A percentile compares a stretch with the other conserved stretches of the same genome.
Conservation (phyloP, 2,797 vertebrate species). For the Hozukius guyotensis region DNA sequence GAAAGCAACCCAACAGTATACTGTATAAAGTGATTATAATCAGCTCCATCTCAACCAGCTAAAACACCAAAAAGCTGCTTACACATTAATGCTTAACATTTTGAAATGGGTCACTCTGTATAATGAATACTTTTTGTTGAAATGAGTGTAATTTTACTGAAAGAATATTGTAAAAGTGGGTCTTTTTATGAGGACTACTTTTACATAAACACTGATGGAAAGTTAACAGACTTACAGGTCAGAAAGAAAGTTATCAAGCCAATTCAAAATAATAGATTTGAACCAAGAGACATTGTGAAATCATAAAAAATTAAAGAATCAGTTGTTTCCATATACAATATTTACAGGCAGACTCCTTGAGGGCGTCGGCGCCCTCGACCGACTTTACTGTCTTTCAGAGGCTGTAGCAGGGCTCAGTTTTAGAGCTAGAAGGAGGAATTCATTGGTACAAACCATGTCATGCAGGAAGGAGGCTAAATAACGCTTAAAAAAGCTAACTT, state of each 20-base stretch:
- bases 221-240: background rate
- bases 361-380: fast-evolving
- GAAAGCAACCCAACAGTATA: background rate
- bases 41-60: background rate
- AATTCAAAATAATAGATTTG: background rate
- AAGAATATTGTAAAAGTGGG: background rate
- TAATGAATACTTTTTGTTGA: background rate
- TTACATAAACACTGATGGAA: background rate
- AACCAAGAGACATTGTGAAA: background rate
- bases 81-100: background rate
- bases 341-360: background rate
- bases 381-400: no score
- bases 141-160: background rate
- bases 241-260: background rate
- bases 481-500: no score
- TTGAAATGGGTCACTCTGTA: background rate
- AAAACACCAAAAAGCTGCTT: background rate
- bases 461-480: no score
- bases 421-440: no score
- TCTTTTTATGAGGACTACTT: background rate
- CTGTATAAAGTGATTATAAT: background rate
- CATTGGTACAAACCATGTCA: no score
- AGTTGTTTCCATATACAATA: background rate
- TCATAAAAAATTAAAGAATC: background rate
- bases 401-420: no score